Evolutionary conservation across 2,888 invertebrate genomes (phyloP).

Genomic region (Scaptomyza parva): DNA sequence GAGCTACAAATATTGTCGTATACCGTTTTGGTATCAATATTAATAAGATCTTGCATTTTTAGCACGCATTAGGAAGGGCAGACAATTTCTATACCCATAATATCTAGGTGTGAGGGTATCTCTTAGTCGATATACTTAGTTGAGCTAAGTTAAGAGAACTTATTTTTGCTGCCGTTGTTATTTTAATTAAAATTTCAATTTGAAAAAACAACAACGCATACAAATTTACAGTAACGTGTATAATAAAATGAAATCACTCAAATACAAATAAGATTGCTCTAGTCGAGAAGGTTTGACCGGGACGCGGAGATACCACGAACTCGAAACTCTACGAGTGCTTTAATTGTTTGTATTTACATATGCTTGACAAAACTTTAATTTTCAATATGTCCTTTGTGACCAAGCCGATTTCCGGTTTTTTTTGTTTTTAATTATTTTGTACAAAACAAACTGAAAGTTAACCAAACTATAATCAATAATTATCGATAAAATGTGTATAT

Average conservation of each 20-base stretch:
- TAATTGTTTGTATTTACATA: background rate
- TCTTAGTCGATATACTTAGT: background rate
- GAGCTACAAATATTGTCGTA: too few species aligned
- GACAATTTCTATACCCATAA: too few species aligned
- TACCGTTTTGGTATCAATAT: too few species aligned
- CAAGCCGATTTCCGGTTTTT: too few species aligned
- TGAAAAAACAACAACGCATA: slow-evolving; percentile 20
- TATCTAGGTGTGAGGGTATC: background rate
- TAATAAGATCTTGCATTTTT: too few species aligned
- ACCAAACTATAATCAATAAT: too few species aligned
- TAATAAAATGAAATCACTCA: slow-evolving; percentile 67
- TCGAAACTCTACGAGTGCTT: background rate
- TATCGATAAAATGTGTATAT: too few species aligned
- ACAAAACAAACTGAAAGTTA: too few species aligned
- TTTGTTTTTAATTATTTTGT: too few species aligned
- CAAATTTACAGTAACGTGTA: slow-evolving; percentile 38
- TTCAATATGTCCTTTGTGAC: too few species aligned
- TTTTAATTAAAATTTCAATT: slow-evolving; percentile 47
- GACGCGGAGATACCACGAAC: background rate
- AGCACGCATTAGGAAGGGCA: too few species aligned
- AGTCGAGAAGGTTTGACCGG: background rate
- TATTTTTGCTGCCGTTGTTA: slow-evolving; percentile 9
- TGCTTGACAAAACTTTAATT: too few species aligned
- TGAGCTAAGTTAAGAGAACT: background rate
- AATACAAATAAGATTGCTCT: slow-evolving; percentile 63